Evolutionary conservation across 2,113 vertebrate species (phyloP), one percentile per base, ranked within the genome.

Genomic region (Tor tambroides): DNA sequence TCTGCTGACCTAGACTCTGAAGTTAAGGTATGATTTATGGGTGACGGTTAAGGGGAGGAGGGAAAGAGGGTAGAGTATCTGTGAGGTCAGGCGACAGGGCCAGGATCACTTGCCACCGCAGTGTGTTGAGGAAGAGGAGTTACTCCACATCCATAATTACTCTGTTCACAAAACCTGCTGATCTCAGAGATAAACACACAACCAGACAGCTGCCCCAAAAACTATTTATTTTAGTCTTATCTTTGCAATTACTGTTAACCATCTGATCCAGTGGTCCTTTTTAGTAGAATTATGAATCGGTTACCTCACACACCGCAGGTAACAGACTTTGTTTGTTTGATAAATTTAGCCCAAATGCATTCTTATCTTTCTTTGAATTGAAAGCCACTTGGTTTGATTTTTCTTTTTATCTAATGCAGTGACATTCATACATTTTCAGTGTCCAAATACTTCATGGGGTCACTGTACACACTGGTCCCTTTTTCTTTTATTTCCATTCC

Each of bases 141-240:
- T 43, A 43, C 10, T 43, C 41, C 84, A 80, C 49, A 67, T 90
- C 88, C 91, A 91, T 92, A 90, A 94, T 93, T 91, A 93, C 79
- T 49, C 38, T 82, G 61, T 78, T 85, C 80, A 38, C 74, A 67
- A 15, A 49, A 80, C 81, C 51, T n/a, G 21, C 41, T 79, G 67
- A 74, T 75, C 85, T 80, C 90, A 88, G 71, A 80, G 23, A 80
- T 86, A 89, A 87, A 85, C 83, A 85, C 88, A 86, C 71, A 49
- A 30, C n/a, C 49, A 56, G n/a, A 56, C 77, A 54, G 74, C 49
- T 10, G n/a, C 35, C 74, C 41, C 41, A 49, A 76, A 76, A 75
- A 26, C 12, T 17, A 75, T 15, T 43, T 76, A 12, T n/a, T 43
- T 75, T 75, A 23, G 72, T 49, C 14, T 76, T 76, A 26, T n/a